These are phyloP conservation scores for Oxystoma pomonae DNA, from an alignment of 2,888 invertebrate species.

Conservation along the genomic window DNA sequence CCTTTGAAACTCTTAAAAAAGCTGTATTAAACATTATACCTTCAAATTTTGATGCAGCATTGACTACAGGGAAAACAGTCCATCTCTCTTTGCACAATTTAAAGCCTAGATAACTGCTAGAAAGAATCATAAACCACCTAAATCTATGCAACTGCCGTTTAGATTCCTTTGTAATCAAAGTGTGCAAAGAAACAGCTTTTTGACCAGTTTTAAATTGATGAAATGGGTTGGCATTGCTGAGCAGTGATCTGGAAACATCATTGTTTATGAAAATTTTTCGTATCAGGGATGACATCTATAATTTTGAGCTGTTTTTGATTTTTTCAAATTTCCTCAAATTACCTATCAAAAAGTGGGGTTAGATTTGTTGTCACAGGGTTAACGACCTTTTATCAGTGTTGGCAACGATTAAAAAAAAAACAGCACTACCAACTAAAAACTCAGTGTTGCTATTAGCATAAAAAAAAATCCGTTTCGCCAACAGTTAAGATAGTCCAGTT, in stretches of 20 bases:
- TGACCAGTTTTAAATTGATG: not conserved
- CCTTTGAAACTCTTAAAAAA: too few relatives aligned
- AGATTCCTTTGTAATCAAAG: not conserved
- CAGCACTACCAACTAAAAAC: too few relatives aligned
- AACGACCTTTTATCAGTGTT: not conserved
- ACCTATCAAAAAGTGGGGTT: not conserved
- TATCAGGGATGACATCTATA: conserved; percentile 23
- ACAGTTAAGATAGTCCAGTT: too few relatives aligned
- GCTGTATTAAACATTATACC: too few relatives aligned
- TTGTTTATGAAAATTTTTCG: conserved; percentile 19
- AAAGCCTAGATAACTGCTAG: conserved; percentile 52
- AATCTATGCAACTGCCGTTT: conserved; percentile 7
- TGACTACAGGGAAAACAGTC: conserved; percentile 33
- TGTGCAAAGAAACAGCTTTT: not conserved
- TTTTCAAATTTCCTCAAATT: not conserved
- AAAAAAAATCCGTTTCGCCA: too few relatives aligned
- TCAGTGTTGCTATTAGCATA: too few relatives aligned
- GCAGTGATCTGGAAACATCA: conserved; percentile 12
- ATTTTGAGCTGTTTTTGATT: not conserved
- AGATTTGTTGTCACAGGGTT: not conserved
- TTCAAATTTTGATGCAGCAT: conserved; percentile 45
- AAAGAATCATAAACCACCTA: conserved; percentile 36
- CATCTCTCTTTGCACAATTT: conserved; percentile 48
- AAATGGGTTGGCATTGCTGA: conserved; percentile 1
- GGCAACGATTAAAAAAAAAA: not conserved